Evolutionary conservation across 2,888 invertebrate species (phyloP).

Genomic region (Balanococcus diminutus): DNA sequence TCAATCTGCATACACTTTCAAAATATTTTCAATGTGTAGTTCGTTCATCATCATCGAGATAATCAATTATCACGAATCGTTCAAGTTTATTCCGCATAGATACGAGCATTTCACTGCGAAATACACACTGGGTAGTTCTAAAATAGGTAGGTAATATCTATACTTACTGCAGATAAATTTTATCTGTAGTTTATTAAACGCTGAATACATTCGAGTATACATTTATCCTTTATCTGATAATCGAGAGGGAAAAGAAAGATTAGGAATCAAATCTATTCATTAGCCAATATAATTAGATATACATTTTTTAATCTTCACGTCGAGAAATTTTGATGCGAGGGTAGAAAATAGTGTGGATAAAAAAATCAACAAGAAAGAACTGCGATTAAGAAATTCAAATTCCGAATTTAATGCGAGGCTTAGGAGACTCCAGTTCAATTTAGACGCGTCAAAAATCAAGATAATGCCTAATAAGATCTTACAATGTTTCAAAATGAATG

Average conservation of each 20-base stretch:
- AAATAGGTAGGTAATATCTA: too few species aligned
- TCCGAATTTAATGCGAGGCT: too few species aligned
- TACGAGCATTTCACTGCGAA: not conserved
- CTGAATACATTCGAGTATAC: not conserved
- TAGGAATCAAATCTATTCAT: not conserved
- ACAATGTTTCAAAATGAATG: too few species aligned
- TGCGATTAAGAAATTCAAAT: too few species aligned
- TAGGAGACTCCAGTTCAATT: too few species aligned
- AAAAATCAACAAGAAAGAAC: too few species aligned
- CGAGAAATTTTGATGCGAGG: too few species aligned
- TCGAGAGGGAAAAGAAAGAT: slow-evolving; percentile 30
- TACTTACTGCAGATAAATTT: not conserved
- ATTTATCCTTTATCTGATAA: slow-evolving; percentile 46
- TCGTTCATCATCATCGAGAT: not conserved
- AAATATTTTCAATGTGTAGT: not conserved
- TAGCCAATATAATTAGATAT: too few species aligned
- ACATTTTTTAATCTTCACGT: not conserved
- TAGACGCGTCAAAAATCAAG: too few species aligned
- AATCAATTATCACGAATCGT: not conserved
- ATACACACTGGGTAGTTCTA: not conserved
- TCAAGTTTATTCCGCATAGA: too few species aligned
- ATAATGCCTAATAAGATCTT: too few species aligned
- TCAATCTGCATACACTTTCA: not conserved
- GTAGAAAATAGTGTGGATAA: too few species aligned
- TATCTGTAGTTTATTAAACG: not conserved